Conservation (phyloP, 1,140 invertebrate genomes). For the Hestina assimilis region DNA sequence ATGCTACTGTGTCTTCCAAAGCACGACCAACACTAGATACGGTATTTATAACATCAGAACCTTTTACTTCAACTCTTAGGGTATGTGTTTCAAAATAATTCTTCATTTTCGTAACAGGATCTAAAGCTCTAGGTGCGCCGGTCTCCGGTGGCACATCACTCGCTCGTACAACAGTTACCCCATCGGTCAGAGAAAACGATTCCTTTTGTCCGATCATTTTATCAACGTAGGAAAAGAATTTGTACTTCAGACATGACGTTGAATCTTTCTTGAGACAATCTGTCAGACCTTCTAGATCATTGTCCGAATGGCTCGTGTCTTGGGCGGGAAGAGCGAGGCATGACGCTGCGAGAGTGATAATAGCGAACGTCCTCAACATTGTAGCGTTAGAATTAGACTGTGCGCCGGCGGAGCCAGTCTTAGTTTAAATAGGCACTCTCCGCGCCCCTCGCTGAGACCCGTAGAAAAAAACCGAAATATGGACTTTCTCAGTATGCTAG, state of each 20-base stretch:
- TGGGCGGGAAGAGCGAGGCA: conserved; percentile 83
- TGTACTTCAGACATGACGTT: conserved; percentile 89
- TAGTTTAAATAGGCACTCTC: conserved; percentile 56
- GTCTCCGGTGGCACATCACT: conserved; percentile 80
- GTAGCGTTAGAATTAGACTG: conserved; percentile 46
- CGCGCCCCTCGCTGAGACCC: conserved; percentile 48
- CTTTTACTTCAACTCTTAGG: conserved; percentile 90
- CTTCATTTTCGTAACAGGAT: conserved; percentile 84
- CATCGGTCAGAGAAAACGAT: conserved; percentile 86
- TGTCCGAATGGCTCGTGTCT: conserved; percentile 82
- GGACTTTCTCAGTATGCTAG: conserved; percentile 68
- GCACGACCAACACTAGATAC: conserved; percentile 88
- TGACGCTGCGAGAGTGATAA: conserved; percentile 76
- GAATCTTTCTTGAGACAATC: conserved; percentile 90
- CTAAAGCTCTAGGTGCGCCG: conserved; percentile 85
- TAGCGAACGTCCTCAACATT: conserved; percentile 67
- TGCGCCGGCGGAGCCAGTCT: conserved; percentile 40
- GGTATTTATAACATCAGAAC: conserved; percentile 88
- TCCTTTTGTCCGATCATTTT: conserved; percentile 88
- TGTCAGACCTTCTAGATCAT: conserved; percentile 86
- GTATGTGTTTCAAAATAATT: conserved; percentile 88
- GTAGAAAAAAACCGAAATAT: conserved; percentile 58
- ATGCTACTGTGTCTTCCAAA: conserved; percentile 84
- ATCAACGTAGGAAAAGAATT: conserved; percentile 89
- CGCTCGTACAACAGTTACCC: conserved; percentile 89